Conservation (phyloP, 2,797 vertebrate genomes). For the Microctenopoma steveboyesi region DNA sequence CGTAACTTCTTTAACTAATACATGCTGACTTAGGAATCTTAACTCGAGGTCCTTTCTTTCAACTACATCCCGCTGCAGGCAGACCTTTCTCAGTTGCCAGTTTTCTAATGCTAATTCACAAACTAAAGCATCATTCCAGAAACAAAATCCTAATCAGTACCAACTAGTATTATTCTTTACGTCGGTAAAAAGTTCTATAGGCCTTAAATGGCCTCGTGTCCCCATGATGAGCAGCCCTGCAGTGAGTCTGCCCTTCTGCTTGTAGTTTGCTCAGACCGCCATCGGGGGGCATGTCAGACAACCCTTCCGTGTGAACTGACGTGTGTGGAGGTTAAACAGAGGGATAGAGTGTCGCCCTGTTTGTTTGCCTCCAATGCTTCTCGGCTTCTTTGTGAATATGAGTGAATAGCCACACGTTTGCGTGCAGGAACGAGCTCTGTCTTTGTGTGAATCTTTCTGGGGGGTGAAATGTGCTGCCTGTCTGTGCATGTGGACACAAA, state of each 20-base stretch:
- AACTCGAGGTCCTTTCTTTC: too few relatives aligned
- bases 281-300: constrained; percentile 38
- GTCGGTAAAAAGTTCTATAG: too few relatives aligned
- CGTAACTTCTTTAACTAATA: too few relatives aligned
- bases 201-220: too few relatives aligned
- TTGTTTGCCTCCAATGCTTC: constrained; percentile 28
- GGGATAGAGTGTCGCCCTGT: constrained; percentile 1
- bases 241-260: not conserved
- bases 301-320: not conserved
- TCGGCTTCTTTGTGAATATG: constrained; percentile 30
- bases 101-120: too few relatives aligned
- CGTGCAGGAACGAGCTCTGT: constrained; percentile 43
- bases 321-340: constrained; percentile 1
- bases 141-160: too few relatives aligned
- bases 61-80: too few relatives aligned
- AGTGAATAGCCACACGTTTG: constrained; percentile 33
- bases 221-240: not conserved
- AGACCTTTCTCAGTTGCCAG: too few relatives aligned
- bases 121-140: too few relatives aligned
- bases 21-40: too few relatives aligned
- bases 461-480: constrained; percentile 55
- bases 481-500: constrained; percentile 65
- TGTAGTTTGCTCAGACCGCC: constrained; percentile 45
- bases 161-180: too few relatives aligned
- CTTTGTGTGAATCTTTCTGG: constrained; percentile 50